Evolutionary conservation across 1,140 invertebrate species (phyloP).

Genomic region (Teleogryllus occipitalis): DNA sequence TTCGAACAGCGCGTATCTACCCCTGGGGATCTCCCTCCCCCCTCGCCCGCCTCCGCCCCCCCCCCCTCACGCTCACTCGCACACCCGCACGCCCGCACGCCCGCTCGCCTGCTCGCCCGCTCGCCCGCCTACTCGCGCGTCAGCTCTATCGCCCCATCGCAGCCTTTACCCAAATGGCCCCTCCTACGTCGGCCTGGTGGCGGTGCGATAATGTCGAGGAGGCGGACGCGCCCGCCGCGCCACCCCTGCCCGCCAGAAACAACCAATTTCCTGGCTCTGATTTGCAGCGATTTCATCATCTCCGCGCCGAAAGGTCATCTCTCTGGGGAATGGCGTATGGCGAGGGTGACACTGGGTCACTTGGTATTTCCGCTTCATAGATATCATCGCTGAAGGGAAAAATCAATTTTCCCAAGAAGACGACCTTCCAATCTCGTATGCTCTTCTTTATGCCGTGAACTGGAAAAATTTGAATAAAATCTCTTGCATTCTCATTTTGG

Average conservation of each 20-base stretch:
- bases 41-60: not conserved
- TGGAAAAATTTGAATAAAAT: no score
- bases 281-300: not conserved
- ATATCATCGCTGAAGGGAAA: not conserved
- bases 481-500: no score
- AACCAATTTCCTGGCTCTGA: conserved; percentile 1
- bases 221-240: no score
- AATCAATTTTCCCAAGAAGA: not conserved
- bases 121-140: no score
- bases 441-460: no score
- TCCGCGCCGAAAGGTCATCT: not conserved
- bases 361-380: not conserved
- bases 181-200: not conserved
- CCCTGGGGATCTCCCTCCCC: conserved; percentile 8
- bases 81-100: no score
- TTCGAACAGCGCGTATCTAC: conserved; percentile 3
- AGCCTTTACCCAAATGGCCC: no score
- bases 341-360: not conserved
- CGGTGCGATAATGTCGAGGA: not conserved
- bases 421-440: no score
- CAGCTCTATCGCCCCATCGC: no score
- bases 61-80: no score
- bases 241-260: not conserved
- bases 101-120: no score
- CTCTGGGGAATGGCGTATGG: not conserved